Conservation (phyloP, 2,888 invertebrate genomes). For the Hyppa rectilinea region DNA sequence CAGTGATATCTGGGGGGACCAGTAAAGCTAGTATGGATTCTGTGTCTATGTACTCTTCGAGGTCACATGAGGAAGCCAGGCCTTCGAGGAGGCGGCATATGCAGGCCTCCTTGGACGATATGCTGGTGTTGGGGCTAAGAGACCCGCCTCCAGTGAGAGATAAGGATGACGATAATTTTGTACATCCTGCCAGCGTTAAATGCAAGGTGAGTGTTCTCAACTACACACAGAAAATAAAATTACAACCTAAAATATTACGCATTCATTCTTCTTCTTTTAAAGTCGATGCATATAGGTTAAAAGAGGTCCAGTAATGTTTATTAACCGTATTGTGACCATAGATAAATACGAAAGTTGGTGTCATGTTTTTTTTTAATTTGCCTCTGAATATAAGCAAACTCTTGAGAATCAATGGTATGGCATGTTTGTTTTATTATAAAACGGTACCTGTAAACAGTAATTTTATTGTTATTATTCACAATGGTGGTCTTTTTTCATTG, state of each 20-base stretch:
- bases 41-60: slow-evolving; percentile 91
- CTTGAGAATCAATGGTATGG: neutral
- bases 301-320: too few relatives aligned
- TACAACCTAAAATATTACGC: too few relatives aligned
- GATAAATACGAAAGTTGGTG: neutral
- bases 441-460: neutral
- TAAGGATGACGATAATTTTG: slow-evolving; percentile 84
- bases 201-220: slow-evolving; percentile 80
- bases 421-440: slow-evolving; percentile 7
- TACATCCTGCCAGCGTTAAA: slow-evolving; percentile 85
- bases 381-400: neutral
- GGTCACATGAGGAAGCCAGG: slow-evolving; percentile 89
- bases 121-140: slow-evolving; percentile 87
- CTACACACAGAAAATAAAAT: too few relatives aligned
- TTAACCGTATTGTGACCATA: neutral
- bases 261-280: too few relatives aligned
- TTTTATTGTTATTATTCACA: slow-evolving; percentile 3
- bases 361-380: neutral
- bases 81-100: slow-evolving; percentile 79
- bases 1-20: slow-evolving; percentile 83
- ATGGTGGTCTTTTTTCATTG: neutral
- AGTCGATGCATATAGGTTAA: too few relatives aligned
- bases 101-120: slow-evolving; percentile 91
- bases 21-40: slow-evolving; percentile 88
- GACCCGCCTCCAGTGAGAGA: slow-evolving; percentile 72